Percentiles rank a stretch among this genome's conserved stretches.
These are phyloP conservation scores for Diarsia dahlii DNA, from an alignment of 2,888 invertebrate species.

Conservation along the genomic window DNA sequence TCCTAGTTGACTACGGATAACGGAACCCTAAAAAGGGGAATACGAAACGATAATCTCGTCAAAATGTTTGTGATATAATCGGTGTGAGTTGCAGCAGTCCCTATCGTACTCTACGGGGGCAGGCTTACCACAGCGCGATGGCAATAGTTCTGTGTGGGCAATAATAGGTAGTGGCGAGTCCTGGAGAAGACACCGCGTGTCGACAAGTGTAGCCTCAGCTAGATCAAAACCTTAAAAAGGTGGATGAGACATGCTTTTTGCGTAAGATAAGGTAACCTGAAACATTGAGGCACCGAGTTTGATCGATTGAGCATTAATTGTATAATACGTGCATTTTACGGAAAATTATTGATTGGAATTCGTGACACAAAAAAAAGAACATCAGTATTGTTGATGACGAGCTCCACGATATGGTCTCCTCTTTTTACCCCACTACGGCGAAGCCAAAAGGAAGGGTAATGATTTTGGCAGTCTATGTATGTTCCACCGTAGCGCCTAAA, in stretches of 20 bases:
- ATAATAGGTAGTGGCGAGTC: not conserved
- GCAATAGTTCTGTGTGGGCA: too few relatives aligned
- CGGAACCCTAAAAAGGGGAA: too few relatives aligned
- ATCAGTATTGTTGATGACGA: not conserved
- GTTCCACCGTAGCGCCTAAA: too few relatives aligned
- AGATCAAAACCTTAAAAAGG: not conserved
- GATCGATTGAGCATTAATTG: not conserved
- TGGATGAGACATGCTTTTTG: not conserved
- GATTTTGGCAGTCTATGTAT: too few relatives aligned
- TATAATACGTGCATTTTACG: not conserved
- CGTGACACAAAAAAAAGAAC: not conserved
- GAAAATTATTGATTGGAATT: slow-evolving; percentile 9
- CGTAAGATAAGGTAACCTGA: not conserved
- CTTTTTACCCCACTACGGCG: too few relatives aligned
- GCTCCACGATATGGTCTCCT: not conserved
- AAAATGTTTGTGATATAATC: too few relatives aligned
- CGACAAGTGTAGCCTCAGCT: not conserved
- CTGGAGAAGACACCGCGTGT: not conserved
- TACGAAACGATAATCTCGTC: too few relatives aligned
- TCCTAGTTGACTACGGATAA: too few relatives aligned
- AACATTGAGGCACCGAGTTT: not conserved
- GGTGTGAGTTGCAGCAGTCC: too few relatives aligned
- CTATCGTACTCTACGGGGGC: too few relatives aligned
- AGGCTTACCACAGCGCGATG: too few relatives aligned
- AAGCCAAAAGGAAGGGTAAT: too few relatives aligned